Evolutionary conservation across 1,140 invertebrate species (phyloP).

Genomic region (Drosophila quadrilineata): DNA sequence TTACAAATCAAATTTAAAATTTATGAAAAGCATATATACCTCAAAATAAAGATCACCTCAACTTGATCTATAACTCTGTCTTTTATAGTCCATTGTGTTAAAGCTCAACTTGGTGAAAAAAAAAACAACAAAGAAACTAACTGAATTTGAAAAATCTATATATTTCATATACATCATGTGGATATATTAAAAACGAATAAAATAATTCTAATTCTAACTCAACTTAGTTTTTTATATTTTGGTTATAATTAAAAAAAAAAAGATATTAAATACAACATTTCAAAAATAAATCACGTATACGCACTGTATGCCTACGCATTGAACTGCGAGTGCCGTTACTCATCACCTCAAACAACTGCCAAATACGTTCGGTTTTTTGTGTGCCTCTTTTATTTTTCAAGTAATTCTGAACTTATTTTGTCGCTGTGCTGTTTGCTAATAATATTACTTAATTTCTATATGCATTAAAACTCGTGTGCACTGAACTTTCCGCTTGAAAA

Average conservation of each 20-base stretch:
- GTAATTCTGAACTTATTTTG: conserved; percentile 1
- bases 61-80: too few species aligned
- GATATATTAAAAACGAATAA: too few species aligned
- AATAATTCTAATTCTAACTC: too few species aligned
- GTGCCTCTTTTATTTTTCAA: not conserved
- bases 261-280: not conserved
- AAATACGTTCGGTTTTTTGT: conserved; percentile 11
- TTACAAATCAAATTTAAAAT: too few species aligned
- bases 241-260: too few species aligned
- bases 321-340: conserved; percentile 50
- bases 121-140: too few species aligned
- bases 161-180: too few species aligned
- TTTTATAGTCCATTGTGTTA: too few species aligned
- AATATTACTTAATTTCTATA: conserved; percentile 62
- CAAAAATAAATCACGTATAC: not conserved
- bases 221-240: not conserved
- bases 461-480: conserved; percentile 27
- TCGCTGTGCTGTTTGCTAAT: conserved; percentile 39
- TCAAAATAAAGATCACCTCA: too few species aligned
- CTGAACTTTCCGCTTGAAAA: conserved; percentile 54
- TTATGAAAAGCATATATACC: too few species aligned
- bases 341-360: conserved; percentile 49
- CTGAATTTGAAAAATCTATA: too few species aligned
- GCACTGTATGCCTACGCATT: conserved; percentile 35
- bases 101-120: too few species aligned